Evolutionary conservation across 2,888 invertebrate genomes (phyloP), one percentile per base, ranked within the genome.

Genomic region (Meghimatium bilineatum): DNA sequence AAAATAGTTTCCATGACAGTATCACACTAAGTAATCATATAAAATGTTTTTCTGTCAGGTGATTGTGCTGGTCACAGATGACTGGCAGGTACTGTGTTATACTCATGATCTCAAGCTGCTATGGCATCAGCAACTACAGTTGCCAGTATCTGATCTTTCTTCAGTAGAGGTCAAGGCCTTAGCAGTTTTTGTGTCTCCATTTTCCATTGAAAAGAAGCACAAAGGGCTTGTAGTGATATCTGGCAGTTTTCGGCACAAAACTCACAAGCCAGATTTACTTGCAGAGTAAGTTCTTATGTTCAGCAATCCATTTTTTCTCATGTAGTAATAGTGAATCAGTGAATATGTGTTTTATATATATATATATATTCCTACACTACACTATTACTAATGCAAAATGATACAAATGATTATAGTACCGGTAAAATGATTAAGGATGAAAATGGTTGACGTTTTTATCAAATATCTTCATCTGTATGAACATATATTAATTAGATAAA

Each of bases 71-170:
- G 91, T 90, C n/a, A 91, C 91, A 32, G 87, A 90, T 85, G 90
- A 91, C 85, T 93, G 93, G 92, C 89, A 89, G 84, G 91, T 93
- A 34, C 86, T 92, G 81, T 92, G 92, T 84, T 93, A 89, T 84
- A 88, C 89, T 71, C 88, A 90, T 63, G 87, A 89, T 34, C 88
- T 93, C 26, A 85, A 87, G 26, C 86, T 92, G 23, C 86, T 91
- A n/a, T 93, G 93, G 93, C 87, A 88, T 75, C 88, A 88, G 36
- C 87, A 88, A 49, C 76, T 92, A 63, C 78, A 86, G 6, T 80
- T 91, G 86, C 88, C 88, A 44, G 85, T 89, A n/a, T 86, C 87
- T 29, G 86, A 89, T 20, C 84, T 89, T n/a, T 83, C 87, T n/a
- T 88, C 88, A 5, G 87, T 88, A 6, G 85, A 88, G 26, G 89